Base-by-base conservation (phyloP, 2,113 vertebrate species). In the Chauna torquata region DNA sequence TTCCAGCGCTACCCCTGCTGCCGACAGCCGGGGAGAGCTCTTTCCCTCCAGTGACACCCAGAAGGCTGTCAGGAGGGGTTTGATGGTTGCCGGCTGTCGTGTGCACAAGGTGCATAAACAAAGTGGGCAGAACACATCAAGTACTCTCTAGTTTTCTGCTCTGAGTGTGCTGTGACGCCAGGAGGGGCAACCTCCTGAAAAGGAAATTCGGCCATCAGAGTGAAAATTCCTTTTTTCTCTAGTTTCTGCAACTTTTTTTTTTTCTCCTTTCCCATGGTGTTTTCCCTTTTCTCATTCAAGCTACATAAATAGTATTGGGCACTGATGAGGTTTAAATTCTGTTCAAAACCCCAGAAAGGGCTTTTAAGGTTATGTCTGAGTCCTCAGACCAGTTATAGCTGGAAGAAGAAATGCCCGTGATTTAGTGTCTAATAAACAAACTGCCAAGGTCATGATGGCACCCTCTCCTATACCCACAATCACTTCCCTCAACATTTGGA, bases 401-500 rank as follows among this genome's bases (percentile, higher is more conserved):
- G 79, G 91, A 88, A 92, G 86, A 76, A 97, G 64, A 91, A 93
- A 85, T 24, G 61, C n/a, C 81, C 12, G 4, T 94, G 78, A 94
- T 82, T 95, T 87, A 90, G 32, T 88, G 75, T 82, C 91, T 92
- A 80, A 92, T 90, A 96, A 96, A 95, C 93, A 96, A 92, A 59
- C 59, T 0, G 0, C 87, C 84, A 92, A 91, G 84, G 94, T 96
- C 94, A 80, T 59, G 87, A 90, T 55, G 79, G 88, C 75, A 93
- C 88, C 94, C 94, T 96, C 61, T 93, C 50, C 82, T 24, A 6
- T 65, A 54, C 24, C 74, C 78, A 58, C 16, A 90, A 92, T 57
- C 61, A 93, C 78, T 92, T 92, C 94, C 87, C 90, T 94, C 90
- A 94, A 93, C 78, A 88, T 72, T 69, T 69, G 30, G 49, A 96